Evolutionary conservation across 2,888 invertebrate species (phyloP), one percentile per base, ranked within the genome.

Genomic region (Heteromyza rotundicornis): DNA sequence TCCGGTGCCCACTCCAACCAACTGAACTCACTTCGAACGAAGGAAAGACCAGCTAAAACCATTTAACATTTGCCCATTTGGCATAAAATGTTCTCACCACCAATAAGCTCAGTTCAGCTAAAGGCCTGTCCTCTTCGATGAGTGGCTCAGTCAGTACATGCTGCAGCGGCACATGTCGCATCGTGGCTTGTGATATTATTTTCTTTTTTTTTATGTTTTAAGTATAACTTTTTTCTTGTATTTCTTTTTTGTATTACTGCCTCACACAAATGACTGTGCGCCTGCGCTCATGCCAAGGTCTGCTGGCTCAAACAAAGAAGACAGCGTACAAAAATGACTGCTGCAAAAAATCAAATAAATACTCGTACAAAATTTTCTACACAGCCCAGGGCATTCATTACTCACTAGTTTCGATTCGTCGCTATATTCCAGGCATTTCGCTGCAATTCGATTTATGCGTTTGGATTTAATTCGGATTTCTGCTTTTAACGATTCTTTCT

Each of bases 391-490:
- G n/a, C n/a, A n/a, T n/a, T n/a, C n/a, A n/a, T n/a, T n/a, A n/a
- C n/a, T n/a, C n/a, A n/a, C n/a, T n/a, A n/a, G n/a, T n/a, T n/a
- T n/a, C n/a, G n/a, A n/a, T 54, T 49, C 49, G 35, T 35, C 32
- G 32, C 50, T n/a, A n/a, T n/a, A n/a, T n/a, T n/a, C n/a, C n/a
- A n/a, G n/a, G 19, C 22, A 51, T 35, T 50, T 22, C 22, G 35
- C 22, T 27, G 36, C 47, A 24, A 14, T 32, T 49, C 16, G 32
- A 27, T 53, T 53, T 53, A 24, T 52, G 14, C 8, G 27, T 10
- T 16, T 56, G 56, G 44, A 12, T 14, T 56, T 16, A 56, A 56
- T 40, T n/a, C n/a, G n/a, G n/a, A n/a, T n/a, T n/a, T n/a, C n/a
- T 27, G 27, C 14, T 54, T 54, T 54, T 27, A 27, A 27, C 8